Evolutionary conservation across 2,113 vertebrate genomes (phyloP).

Genomic region (human): DNA sequence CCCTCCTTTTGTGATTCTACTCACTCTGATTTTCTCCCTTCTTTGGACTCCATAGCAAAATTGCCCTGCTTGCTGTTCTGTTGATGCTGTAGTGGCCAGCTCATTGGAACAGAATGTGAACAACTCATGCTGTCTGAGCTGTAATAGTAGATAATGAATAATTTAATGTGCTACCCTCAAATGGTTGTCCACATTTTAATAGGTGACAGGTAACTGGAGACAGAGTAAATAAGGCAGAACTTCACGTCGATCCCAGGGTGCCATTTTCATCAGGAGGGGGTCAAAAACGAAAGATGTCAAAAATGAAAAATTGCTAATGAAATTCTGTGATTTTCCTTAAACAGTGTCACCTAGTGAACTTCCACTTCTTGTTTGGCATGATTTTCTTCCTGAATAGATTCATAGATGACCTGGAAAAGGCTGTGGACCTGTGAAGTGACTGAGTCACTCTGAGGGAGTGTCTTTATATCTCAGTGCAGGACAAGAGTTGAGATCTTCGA

Average conservation of each 20-base stretch:
- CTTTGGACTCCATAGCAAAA: background rate
- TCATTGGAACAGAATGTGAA: slow-evolving; percentile 19
- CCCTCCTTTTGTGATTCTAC: background rate
- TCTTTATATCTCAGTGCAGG: background rate
- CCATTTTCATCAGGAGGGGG: background rate
- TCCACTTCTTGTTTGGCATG: background rate
- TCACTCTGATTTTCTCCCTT: background rate
- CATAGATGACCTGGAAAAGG: background rate
- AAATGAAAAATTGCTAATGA: no score
- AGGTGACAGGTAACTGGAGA: slow-evolving; percentile 39
- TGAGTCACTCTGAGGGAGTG: background rate
- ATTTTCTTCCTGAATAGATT: background rate
- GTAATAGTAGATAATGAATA: slow-evolving; percentile 27
- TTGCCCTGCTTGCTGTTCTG: background rate
- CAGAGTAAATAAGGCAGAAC: background rate
- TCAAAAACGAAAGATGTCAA: no score
- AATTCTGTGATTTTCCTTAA: background rate
- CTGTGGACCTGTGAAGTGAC: background rate
- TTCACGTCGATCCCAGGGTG: background rate
- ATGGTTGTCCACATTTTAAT: slow-evolving; percentile 40
- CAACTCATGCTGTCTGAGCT: slow-evolving; percentile 7
- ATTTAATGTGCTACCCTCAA: background rate
- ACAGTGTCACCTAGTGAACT: rapidly evolving
- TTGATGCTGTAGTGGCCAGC: background rate
- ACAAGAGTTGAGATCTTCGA: background rate